Evolutionary conservation across 30 jellyfish, hydroid and myxozoan genomes (phyloP).

Genomic region (Clytia hemisphaerica): DNA sequence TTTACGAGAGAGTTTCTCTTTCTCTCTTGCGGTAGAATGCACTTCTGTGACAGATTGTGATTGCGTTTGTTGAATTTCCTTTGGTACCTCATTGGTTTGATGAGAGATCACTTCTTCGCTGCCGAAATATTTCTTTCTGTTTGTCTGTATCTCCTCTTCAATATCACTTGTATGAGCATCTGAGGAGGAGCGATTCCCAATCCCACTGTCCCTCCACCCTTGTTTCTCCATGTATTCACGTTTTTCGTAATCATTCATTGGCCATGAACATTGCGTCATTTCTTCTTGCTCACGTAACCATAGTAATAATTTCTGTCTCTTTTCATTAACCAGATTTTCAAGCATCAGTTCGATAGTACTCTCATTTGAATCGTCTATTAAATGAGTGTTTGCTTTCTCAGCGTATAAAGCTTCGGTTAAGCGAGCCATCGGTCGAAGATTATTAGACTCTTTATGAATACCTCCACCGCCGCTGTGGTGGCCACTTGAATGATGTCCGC

Average conservation of each 20-base stretch:
- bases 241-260: neutral
- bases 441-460: conserved; percentile 29
- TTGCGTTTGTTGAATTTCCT: too few species aligned
- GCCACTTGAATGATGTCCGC: too few species aligned
- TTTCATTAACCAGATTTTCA: conserved; percentile 58
- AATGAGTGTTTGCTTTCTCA: conserved; percentile 80
- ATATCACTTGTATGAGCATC: conserved; percentile 78
- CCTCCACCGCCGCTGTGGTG: too few species aligned
- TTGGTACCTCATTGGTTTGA: too few species aligned
- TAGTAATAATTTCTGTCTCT: conserved; percentile 60
- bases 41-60: too few species aligned
- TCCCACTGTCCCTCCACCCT: conserved; percentile 77
- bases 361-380: conserved; percentile 66
- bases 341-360: conserved; percentile 31
- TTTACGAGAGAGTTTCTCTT: too few species aligned
- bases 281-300: conserved; percentile 72
- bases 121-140: too few species aligned
- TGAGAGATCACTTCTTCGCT: conserved; percentile 48
- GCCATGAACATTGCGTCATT: conserved; percentile 78
- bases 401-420: conserved; percentile 66
- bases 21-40: too few species aligned
- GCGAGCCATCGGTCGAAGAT: conserved; percentile 49
- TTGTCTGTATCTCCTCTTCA: conserved; percentile 79
- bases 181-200: conserved; percentile 80
- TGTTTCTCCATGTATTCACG: neutral